These are phyloP conservation scores for Takifugu bimaculatus DNA, from an alignment of 2,113 vertebrate species.

Conservation along the genomic window DNA sequence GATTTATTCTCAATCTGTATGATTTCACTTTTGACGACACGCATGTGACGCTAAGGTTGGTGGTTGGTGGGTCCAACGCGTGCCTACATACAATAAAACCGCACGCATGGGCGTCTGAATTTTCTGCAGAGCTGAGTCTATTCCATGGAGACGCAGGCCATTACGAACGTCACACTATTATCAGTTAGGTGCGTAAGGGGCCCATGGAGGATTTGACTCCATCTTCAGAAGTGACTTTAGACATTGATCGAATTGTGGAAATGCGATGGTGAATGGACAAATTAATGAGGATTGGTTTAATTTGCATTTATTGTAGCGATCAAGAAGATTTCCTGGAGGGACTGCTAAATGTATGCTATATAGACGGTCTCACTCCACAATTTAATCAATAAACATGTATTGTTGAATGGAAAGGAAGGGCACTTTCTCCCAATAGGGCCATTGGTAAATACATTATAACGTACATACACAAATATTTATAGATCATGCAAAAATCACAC, in stretches of 20 bases:
- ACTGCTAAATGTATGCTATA: constrained; percentile 29
- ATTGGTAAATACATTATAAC: not conserved
- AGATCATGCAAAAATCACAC: constrained; percentile 19
- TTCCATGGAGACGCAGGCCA: constrained; percentile 31
- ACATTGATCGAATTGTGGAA: too few relatives aligned
- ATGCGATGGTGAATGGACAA: too few relatives aligned
- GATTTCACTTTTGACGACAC: constrained; percentile 1
- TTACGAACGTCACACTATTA: constrained; percentile 53
- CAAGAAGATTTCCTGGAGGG: too few relatives aligned
- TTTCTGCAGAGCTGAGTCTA: constrained; percentile 34
- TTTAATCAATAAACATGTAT: constrained; percentile 18
- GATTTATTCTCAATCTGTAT: constrained; percentile 31
- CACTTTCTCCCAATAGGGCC: too few relatives aligned
- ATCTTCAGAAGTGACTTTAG: constrained; percentile 30
- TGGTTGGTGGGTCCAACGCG: not conserved
- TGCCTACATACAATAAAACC: not conserved
- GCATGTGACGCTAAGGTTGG: constrained; percentile 21
- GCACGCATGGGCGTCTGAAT: not conserved
- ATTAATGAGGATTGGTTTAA: too few relatives aligned
- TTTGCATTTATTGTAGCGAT: too few relatives aligned
- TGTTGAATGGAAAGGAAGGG: constrained; percentile 6
- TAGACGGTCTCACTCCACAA: constrained; percentile 18
- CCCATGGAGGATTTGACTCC: constrained; percentile 24
- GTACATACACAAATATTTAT: constrained; percentile 22
- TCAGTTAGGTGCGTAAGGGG: constrained; percentile 43